phyloP scores from a whole-genome alignment of 2,113 vertebrate genomes.

The Gallinago paraguaiae region DNA sequence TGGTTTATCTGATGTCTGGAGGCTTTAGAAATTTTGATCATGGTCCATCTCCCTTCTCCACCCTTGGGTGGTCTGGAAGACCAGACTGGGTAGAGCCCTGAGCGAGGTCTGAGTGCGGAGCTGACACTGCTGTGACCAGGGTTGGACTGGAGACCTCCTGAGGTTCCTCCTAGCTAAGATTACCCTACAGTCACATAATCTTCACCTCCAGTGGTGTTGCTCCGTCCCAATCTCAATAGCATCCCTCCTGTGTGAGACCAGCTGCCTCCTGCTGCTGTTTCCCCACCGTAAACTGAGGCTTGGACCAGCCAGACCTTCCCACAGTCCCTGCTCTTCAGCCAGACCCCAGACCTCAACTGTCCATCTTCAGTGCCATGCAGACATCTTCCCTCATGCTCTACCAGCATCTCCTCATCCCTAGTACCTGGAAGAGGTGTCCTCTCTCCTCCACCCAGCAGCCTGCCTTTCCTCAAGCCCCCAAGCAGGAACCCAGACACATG shows the following conservation, averaged over 20 bases:
- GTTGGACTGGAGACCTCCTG: neutral
- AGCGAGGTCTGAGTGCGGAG: neutral
- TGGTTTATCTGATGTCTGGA: neutral
- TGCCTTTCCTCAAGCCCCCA: neutral
- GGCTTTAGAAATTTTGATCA: neutral
- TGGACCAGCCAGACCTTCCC: neutral
- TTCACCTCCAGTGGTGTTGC: neutral
- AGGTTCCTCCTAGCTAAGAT: neutral
- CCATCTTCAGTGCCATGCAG: neutral
- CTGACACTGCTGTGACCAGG: neutral
- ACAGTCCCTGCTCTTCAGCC: neutral
- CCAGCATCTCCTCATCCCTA: neutral
- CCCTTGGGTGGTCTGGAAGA: neutral
- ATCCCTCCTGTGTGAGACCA: neutral
- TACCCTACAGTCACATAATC: neutral
- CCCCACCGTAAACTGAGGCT: neutral
- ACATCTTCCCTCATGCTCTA: neutral
- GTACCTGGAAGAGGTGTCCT: neutral
- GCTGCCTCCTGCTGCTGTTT: neutral
- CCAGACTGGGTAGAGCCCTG: neutral
- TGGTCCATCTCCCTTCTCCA: neutral
- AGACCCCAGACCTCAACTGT: neutral
- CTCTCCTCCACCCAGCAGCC: neutral
- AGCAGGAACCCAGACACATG: neutral
- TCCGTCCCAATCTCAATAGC: neutral